These are phyloP conservation scores for Rhogogaster chlorosoma DNA, from an alignment of 2,888 invertebrate species.

Conservation along the genomic window DNA sequence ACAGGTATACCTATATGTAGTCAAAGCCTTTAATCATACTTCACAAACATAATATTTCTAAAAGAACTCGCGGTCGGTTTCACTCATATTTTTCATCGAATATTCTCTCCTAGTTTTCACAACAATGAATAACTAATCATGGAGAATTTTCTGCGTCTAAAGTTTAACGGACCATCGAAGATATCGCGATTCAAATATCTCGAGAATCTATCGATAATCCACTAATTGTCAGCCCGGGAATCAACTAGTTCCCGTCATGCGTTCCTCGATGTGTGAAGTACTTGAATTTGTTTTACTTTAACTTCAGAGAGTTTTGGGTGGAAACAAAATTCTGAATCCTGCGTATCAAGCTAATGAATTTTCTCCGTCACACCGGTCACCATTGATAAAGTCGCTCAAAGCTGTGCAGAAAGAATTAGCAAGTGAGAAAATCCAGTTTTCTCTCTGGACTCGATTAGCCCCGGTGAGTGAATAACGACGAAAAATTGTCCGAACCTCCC, in stretches of 20 bases:
- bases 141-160: neutral
- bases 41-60: neutral
- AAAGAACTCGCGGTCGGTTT: neutral
- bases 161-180: neutral
- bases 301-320: neutral
- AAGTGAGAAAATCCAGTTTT: constrained; percentile 1
- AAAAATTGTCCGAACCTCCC: neutral
- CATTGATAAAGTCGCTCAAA: neutral
- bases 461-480: constrained; percentile 21
- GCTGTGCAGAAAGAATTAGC: neutral
- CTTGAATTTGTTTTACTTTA: neutral
- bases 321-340: neutral
- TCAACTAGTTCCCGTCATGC: neutral
- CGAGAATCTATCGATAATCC: neutral
- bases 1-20: neutral
- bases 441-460: constrained; percentile 15
- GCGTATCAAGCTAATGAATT: neutral
- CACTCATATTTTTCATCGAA: neutral
- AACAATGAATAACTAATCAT: neutral
- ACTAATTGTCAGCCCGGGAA: neutral
- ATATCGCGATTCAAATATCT: neutral
- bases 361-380: neutral
- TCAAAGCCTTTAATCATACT: neutral
- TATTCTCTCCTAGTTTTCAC: too few relatives aligned
- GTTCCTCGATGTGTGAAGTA: neutral